Evolutionary conservation across 2,888 invertebrate species (phyloP), one percentile per base, ranked within the genome.

Genomic region (Pyrrhosoma nymphula): DNA sequence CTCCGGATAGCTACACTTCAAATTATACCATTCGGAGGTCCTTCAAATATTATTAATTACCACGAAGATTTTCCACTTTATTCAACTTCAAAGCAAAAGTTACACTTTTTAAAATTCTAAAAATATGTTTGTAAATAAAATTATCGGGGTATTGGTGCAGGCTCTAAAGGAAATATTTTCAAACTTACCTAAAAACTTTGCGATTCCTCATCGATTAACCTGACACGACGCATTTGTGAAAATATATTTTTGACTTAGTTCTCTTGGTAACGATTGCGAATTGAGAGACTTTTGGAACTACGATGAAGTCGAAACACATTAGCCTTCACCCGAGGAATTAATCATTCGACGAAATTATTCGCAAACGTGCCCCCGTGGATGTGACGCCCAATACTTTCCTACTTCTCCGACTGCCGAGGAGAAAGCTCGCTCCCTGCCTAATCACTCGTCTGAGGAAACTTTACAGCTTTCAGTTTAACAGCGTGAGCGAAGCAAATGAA

Each of bases 401-500:
- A 26, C n/a, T 69, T n/a, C 69, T 69, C 47, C 47, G 47, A 47
- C 47, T 47, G 2, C 23, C 69, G 69, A 26, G 26, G 10, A 26
- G 23, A 10, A n/a, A 69, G n/a, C 23, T 26, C 20, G n/a, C 69
- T 69, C 69, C 23, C 26, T 69, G 26, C 26, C 69, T 69, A 69
- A 69, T 69, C 69, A 69, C 69, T 69, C 26, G 69, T 8, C n/a
- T n/a, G 69, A n/a, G 26, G 69, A 69, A 69, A 69, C 69, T 69
- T 69, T 8, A 26, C 69, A n/a, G 69, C 47, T 47, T 47, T n/a
- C n/a, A 39, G 39, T 75, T 47, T 47, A 93, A 63, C 35, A 91
- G 91, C 30, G 63, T 26, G 91, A 91, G 47, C 20, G 63, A 91
- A 39, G 69, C 63, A 26, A 93, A 47, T 47, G 47, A 93, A 75